Conservation (phyloP, 2,113 vertebrate genomes). For the Reinhardtius hippoglossoides region DNA sequence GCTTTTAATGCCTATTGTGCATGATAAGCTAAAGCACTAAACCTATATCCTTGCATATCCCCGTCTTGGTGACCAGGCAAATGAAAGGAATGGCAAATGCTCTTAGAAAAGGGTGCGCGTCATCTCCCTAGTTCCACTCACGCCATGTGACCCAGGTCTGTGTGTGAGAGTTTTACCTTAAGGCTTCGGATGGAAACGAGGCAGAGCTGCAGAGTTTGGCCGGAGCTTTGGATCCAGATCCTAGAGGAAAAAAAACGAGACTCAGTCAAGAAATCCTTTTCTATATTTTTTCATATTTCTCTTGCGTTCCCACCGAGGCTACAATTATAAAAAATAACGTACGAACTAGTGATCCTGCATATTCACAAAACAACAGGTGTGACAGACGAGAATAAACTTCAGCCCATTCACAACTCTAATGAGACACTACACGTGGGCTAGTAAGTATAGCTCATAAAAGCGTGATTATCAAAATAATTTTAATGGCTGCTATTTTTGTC, state of each 20-base stretch:
- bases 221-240: slow-evolving; percentile 85
- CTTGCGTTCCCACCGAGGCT: too few species aligned
- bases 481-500: neutral
- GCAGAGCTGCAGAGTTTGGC: slow-evolving; percentile 83
- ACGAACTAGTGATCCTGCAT: neutral
- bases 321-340: neutral
- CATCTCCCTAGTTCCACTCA: neutral
- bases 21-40: slow-evolving; percentile 40
- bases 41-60: slow-evolving; percentile 39
- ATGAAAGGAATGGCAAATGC: neutral
- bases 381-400: neutral
- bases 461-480: neutral
- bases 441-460: neutral
- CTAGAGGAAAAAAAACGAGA: slow-evolving; percentile 60
- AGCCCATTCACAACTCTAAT: neutral
- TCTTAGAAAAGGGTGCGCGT: neutral
- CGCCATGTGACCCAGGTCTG: neutral
- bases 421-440: neutral
- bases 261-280: neutral
- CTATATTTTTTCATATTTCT: neutral
- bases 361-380: neutral
- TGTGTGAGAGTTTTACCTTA: slow-evolving; percentile 80
- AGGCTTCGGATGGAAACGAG: slow-evolving; percentile 81
- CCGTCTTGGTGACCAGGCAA: slow-evolving; percentile 26
- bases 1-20: slow-evolving; percentile 58